Evolutionary conservation across 2,888 invertebrate genomes (phyloP), one percentile per base, ranked within the genome.

Genomic region (Eutolmus rufibarbis): DNA sequence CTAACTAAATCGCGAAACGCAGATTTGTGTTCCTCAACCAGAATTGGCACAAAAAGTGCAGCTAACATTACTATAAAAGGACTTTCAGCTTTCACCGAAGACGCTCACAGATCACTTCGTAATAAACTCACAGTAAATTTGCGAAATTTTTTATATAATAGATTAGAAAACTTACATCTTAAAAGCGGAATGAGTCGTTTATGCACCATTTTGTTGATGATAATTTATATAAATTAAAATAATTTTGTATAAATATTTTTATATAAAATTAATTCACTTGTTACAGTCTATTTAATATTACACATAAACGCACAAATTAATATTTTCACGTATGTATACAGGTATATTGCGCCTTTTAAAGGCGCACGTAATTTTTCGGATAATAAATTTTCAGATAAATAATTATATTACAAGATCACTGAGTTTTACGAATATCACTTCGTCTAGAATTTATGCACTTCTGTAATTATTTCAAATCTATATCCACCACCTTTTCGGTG

Each of bases 121-220:
- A 51, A 51, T 51, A n/a, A 51, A 51, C 1, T 51, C 7, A n/a
- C 16, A 46, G 16, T n/a, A 19, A 28, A n/a, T 19, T 57, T 57
- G 66, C 28, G 66, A 66, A 66, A 57, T 57, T 5, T 57, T 57
- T 57, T 7, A 66, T 28, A 12, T 28, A 5, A 28, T 28, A 0
- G 66, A 28, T 66, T 66, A 8, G 19, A 28, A 7, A 86, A 89
- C 89, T 89, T 85, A 89, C 89, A 89, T 89, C 88, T 89, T 78
- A 88, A 86, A 23, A 89, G 76, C 19, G 87, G 86, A 77, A 79
- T 57, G 28, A 57, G n/a, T 88, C 88, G 88, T 23, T 86, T 88
- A 78, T 86, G 82, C 31, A 88, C 40, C 89, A 89, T 74, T 28
- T 74, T 31, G 74, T 14, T 12, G 31, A 74, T 74, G 12, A 23